Evolutionary conservation across 2,113 vertebrate genomes (phyloP).

Genomic region (Gopherus evgoodei): DNA sequence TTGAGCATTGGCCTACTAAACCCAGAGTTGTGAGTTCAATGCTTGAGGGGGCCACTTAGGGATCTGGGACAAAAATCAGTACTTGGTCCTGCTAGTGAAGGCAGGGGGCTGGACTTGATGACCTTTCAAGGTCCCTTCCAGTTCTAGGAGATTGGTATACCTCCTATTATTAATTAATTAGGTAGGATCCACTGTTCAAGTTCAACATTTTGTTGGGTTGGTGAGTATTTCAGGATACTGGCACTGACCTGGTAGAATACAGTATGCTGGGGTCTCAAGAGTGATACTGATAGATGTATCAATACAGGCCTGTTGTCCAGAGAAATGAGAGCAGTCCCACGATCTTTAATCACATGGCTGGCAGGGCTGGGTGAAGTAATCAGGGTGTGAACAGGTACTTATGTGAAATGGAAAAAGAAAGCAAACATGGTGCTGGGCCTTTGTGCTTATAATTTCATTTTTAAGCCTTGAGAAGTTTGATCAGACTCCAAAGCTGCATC

Average conservation of each 20-base stretch:
- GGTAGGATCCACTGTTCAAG: background rate
- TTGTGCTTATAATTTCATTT: background rate
- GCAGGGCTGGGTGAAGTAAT: background rate
- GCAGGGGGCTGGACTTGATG: no score
- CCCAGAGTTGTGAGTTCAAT: no score
- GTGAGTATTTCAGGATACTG: background rate
- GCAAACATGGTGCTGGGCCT: background rate
- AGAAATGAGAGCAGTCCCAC: background rate
- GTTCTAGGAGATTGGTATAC: no score
- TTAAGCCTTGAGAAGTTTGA: background rate
- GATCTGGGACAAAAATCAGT: no score
- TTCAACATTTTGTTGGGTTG: background rate
- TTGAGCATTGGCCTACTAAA: no score
- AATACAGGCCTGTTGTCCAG: background rate
- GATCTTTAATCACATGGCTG: background rate
- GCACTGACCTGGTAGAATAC: background rate
- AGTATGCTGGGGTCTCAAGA: background rate
- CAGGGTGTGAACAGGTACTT: background rate
- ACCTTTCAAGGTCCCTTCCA: no score
- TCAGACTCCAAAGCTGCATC: background rate
- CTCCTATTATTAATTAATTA: no score
- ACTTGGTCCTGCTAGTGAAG: no score
- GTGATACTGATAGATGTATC: background rate
- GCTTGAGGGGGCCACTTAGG: no score
- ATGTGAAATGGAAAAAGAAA: background rate